Percentiles rank a stretch among this genome's conserved stretches.
Evolutionary conservation across 2,113 vertebrate species (phyloP).

Genomic region (Lethenteron camtschaticum): DNA sequence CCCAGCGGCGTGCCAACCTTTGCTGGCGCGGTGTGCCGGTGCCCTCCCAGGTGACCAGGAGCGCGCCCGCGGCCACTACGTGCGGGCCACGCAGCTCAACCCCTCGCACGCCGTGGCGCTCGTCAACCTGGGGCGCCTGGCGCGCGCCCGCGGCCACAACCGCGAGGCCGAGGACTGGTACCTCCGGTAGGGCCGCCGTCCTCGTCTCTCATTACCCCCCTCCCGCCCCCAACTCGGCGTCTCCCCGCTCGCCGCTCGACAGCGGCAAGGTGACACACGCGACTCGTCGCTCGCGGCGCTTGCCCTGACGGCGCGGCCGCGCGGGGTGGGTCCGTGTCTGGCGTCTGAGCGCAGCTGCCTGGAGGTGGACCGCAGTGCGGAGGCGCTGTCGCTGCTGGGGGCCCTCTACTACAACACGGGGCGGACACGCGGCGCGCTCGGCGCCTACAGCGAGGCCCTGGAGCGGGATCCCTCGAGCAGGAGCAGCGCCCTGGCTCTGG

Average conservation of each 20-base stretch:
- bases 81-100: conserved; percentile 54
- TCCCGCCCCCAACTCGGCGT: too few species aligned
- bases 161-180: conserved; percentile 66
- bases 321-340: too few species aligned
- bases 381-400: conserved; percentile 58
- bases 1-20: too few species aligned
- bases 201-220: too few species aligned
- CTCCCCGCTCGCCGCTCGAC: too few species aligned
- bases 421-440: conserved; percentile 49
- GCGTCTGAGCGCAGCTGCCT: conserved; percentile 31
- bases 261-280: too few species aligned
- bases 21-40: too few species aligned
- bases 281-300: too few species aligned
- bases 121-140: conserved; percentile 77
- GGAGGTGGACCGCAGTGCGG: conserved; percentile 46
- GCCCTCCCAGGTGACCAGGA: conserved; percentile 34
- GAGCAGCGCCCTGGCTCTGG: conserved; percentile 62
- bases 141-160: conserved; percentile 59
- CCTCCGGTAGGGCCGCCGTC: conserved; percentile 33
- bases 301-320: too few species aligned
- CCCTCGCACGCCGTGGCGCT: conserved; percentile 72
- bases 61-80: conserved; percentile 51
- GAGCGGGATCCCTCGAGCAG: conserved; percentile 40
- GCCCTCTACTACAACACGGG: conserved; percentile 90
- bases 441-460: conserved; percentile 51